Conservation (phyloP, 2,888 invertebrate genomes). For the Junonia oenone region DNA sequence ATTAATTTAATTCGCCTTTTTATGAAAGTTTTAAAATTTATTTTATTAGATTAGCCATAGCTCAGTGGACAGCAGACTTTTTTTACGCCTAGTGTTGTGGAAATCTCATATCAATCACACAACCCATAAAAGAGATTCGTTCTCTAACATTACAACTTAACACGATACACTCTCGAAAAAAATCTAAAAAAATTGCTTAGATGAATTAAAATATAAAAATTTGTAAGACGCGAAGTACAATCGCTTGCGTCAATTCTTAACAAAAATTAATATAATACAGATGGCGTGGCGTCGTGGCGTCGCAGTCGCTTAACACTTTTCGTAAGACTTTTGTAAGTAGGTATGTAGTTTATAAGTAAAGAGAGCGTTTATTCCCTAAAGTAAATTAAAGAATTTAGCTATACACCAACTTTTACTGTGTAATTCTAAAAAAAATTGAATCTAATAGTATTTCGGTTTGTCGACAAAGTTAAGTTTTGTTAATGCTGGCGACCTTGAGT, state of each 20-base stretch:
- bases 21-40: not conserved
- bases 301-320: too few species aligned
- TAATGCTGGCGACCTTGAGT: not conserved
- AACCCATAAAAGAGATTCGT: constrained; percentile 48
- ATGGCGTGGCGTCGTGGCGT: not conserved
- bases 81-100: constrained; percentile 6
- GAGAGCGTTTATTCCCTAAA: not conserved
- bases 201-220: constrained; percentile 10
- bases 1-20: not conserved
- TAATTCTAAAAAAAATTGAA: not conserved
- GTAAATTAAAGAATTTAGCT: not conserved
- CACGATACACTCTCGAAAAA: constrained; percentile 24
- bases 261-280: not conserved
- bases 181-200: constrained; percentile 16
- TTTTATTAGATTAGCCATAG: constrained; percentile 1
- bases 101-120: constrained; percentile 37
- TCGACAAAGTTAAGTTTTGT: not conserved
- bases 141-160: constrained; percentile 33
- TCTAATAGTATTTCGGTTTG: not conserved
- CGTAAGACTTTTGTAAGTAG: not conserved
- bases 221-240: constrained; percentile 5
- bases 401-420: not conserved
- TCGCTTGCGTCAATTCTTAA: constrained; percentile 7
- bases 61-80: constrained; percentile 9
- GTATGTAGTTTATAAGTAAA: not conserved